These are phyloP conservation scores for Monoplex corrugatus DNA, from an alignment of 2,888 invertebrate genomes.

Conservation along the genomic window DNA sequence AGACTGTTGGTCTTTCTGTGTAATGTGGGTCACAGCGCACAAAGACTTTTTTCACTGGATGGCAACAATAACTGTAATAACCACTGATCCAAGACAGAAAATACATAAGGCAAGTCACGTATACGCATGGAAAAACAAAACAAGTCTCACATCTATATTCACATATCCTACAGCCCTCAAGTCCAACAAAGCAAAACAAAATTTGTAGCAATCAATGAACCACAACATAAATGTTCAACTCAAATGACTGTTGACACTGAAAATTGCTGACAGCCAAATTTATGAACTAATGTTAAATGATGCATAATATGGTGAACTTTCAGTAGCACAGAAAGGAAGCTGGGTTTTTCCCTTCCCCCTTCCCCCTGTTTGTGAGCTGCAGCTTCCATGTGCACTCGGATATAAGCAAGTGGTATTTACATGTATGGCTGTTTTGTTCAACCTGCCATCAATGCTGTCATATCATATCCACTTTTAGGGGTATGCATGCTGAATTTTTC, in stretches of 20 bases:
- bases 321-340: too few relatives aligned
- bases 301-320: too few relatives aligned
- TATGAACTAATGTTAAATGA: too few relatives aligned
- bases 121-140: too few relatives aligned
- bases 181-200: neutral
- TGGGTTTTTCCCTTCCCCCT: too few relatives aligned
- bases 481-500: too few relatives aligned
- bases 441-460: too few relatives aligned
- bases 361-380: too few relatives aligned
- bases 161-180: neutral
- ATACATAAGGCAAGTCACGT: neutral
- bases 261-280: neutral
- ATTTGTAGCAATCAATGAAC: neutral
- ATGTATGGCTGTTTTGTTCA: too few relatives aligned
- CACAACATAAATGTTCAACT: neutral
- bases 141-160: neutral
- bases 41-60: neutral
- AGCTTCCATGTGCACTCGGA: too few relatives aligned
- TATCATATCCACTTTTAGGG: too few relatives aligned
- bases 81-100: neutral
- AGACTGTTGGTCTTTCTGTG: conserved; percentile 20
- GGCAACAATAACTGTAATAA: neutral
- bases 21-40: conserved; percentile 1
- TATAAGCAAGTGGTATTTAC: too few relatives aligned
- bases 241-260: neutral